Percentiles rank a stretch among this genome's conserved stretches.
Conservation (phyloP, 37 sponge, comb jelly and placozoan species). For the Eunapius fragilis region DNA sequence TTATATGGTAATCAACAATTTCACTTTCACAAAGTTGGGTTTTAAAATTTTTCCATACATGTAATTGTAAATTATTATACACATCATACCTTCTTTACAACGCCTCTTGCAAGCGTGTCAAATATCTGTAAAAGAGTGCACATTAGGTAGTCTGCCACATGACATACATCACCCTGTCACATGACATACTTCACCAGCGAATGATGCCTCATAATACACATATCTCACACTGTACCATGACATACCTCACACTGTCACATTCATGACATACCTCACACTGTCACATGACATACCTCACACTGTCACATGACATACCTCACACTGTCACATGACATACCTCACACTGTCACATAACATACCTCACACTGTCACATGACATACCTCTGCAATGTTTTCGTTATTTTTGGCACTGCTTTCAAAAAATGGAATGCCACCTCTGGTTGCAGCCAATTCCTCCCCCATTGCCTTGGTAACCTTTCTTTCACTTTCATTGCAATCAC, state of each 20-base stretch:
- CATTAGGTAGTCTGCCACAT: not conserved
- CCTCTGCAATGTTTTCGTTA: constrained; percentile 85
- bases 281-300: too few species aligned
- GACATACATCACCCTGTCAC: not conserved
- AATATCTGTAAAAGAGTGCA: constrained; percentile 27
- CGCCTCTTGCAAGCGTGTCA: constrained; percentile 44
- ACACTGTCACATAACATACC: not conserved
- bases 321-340: too few species aligned
- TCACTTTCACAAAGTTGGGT: too few species aligned
- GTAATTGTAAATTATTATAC: too few species aligned
- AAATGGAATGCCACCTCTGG: constrained; percentile 68
- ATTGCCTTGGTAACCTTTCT: constrained; percentile 70
- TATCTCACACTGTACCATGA: constrained; percentile 41
- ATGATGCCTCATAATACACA: not conserved
- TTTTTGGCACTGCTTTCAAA: constrained; percentile 93
- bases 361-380: not conserved
- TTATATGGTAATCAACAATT: too few species aligned
- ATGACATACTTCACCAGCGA: constrained; percentile 35
- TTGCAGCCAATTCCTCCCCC: constrained; percentile 77
- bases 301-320: constrained; percentile 40
- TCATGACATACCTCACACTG: not conserved
- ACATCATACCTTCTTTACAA: constrained; percentile 58
- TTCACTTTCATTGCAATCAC: constrained; percentile 78
- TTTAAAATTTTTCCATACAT: not conserved
- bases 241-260: not conserved